Evolutionary conservation across 2,113 vertebrate genomes (phyloP), one percentile per base, ranked within the genome.

Genomic region (Pelecanus crispus): DNA sequence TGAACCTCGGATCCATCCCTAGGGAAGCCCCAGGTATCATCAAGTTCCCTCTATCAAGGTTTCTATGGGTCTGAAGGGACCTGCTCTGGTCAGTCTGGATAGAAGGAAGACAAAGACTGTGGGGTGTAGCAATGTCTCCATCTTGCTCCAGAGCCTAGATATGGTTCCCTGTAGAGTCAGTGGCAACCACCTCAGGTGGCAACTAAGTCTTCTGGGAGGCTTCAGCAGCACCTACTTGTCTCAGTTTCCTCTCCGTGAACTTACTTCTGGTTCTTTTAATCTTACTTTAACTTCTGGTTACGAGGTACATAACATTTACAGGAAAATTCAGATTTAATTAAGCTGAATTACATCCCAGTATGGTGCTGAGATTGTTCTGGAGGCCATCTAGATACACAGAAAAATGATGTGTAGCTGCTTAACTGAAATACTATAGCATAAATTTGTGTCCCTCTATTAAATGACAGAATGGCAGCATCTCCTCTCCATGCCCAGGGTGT

Each of bases 301-400:
- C 0, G 5, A 93, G 45, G 71, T 62, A 85, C 28, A 44, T 91
- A 94, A 91, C 74, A 93, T 95, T 93, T 94, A 70, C 62, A 92
- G 70, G 45, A 90, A 96, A 94, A 93, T 4, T 49, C 53, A 56
- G 63, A 80, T 85, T 91, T 91, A 94, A 96, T 95, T 96, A 91
- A 79, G 49, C 53, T 93, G 78, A 95, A 65, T 82, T 90, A 88
- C 47, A 77, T 61, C 53, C 34, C 40, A 73, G 58, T 13, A 73
- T 82, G 90, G 63, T 53, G 17, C 62, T 49, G 44, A 82, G 70
- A 45, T 68, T 82, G 28, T 91, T 95, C 82, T 86, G 83, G 77
- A 94, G 58, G 70, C 62, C 45, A 87, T 53, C 49, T 84, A 96
- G 95, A 82, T 34, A 80, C 20, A 84, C 17, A 68, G 61, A 79